Base-by-base conservation (phyloP, 2,113 vertebrate species). In the Pardalotus punctatus region DNA sequence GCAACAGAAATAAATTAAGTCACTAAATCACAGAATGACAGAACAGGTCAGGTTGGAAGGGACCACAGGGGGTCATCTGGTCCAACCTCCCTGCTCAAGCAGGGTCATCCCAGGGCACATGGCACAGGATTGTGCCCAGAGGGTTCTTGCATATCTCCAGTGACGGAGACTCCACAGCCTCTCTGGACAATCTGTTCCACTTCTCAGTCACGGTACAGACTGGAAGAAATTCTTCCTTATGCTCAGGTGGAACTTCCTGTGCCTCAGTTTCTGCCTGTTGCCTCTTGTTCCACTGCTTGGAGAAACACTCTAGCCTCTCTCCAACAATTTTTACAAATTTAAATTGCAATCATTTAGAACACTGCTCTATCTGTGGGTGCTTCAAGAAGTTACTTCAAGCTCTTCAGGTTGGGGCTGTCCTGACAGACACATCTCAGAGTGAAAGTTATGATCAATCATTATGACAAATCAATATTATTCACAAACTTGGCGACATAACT, bases 391-490 rank as follows among this genome's bases (percentile, higher is more conserved):
- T 18, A n/a, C 45, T 83, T 76, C 33, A 65, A 65, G 16, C 7
- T 87, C 40, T 67, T 69, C 18, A 60, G 22, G 16, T 36, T n/a
- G 38, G 38, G 51, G 29, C 27, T 71, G 35, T 45, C 38, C 33
- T 56, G 40, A 29, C 47, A 91, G 31, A 79, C n/a, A 74, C 38
- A 40, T 5, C 19, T 86, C 38, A 71, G n/a, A 93, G 27, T 11
- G 4, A 20, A 79, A 88, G 21, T 33, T 60, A 58, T 0, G 1
- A 77, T 51, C 35, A 81, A 65, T 14, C 0, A 0, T 45, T 76
- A 25, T 2, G 11, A 77, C 69, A 76, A 82, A 72, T 24, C 54
- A 60, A 2, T 42, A 60, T 45, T 58, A 45, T 53, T 78, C 47
- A 86, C 2, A 0, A 86, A 78, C 24, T 19, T 77, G 27, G 35